Evolutionary conservation across 2,888 invertebrate genomes (phyloP), one percentile per base, ranked within the genome.

Genomic region (Tholera decimalis): DNA sequence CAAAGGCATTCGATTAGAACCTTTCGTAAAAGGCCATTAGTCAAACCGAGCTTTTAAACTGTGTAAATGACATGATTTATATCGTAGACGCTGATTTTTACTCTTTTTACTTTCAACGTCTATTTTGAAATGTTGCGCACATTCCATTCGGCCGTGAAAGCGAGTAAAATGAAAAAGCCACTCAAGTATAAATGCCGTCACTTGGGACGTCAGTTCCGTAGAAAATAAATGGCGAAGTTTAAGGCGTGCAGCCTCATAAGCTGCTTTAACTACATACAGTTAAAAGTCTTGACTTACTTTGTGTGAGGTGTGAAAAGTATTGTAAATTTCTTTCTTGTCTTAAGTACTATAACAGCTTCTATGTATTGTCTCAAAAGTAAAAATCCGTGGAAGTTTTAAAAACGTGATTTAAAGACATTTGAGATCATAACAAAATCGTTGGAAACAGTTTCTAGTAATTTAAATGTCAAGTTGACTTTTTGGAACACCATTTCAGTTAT

Each of bases 1-100:
- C 85, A 86, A 85, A 87, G 68, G 82, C 77, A 83, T 84, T 73
- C 79, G 75, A 82, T 80, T 78, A 67, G 72, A 79, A 79, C 79
- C 79, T 74, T 78, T 71, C 80, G 79, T 77, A 83, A 88, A 89
- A 87, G 84, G 79, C 87, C 87, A 90, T 91, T 91, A 90, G 85
- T 90, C 89, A 89, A 87, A 87, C 84, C 83, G 75, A 79, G 88
- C 88, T 89, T 91, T 89, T 86, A 89, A 91, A 90, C 89, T 88
- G 87, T 88, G 88, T 88, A 86, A 89, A 86, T 87, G 90, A 85
- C 87, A 85, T 90, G 89, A 91, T 91, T 91, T 90, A 89, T 89
- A 85, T 83, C 78, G 78, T 57, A 78, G 83, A 82, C 85, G 85
- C 79, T 82, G 86, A 86, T 89, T 90, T 91, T 87, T 86, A 84